Evolutionary conservation across 2,113 vertebrate species (phyloP), one percentile per base, ranked within the genome.

Genomic region (Fregata magnificens): DNA sequence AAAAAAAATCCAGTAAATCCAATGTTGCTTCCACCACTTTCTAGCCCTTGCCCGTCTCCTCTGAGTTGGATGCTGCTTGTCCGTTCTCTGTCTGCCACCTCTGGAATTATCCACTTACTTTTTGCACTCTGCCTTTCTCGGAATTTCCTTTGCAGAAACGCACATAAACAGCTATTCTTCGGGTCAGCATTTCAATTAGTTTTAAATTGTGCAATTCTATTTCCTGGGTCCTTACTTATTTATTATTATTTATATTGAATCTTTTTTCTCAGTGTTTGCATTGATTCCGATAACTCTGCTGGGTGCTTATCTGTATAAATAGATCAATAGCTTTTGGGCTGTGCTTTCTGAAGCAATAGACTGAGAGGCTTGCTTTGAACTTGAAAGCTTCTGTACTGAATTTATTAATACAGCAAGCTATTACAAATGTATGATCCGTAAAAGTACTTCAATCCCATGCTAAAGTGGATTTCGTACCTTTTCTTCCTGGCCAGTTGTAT

Each of bases 161-260:
- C 10, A 42, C 24, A 18, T 32, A 66, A 89, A 34, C 21, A 79
- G 18, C 69, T 88, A 50, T 80, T 78, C 63, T 95, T 83, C 10
- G 8, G 21, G 21, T 56, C 34, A 89, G 79, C 53, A 70, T 83
- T 86, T 96, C 34, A 90, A 84, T 83, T 91, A 80, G 84, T 95
- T 97, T 84, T 90, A 87, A 95, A 65, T 71, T 19, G 61, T 63
- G 87, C n/a, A 25, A 84, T 96, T 90, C 61, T 73, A n/a, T 91
- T 92, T 77, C 73, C 66, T 44, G 16, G 50, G 52, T n/a, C n/a
- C 81, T 70, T 82, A 65, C 42, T 78, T 95, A 81, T 89, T 76
- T 93, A 55, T 82, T 92, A 32, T 79, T 96, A 69, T 82, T 94
- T 96, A 63, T 69, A 76, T 49, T 88, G 87, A 88, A 88, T 78